Evolutionary conservation across 2,888 invertebrate species (phyloP).

Genomic region (Strigamia transsilvanica): DNA sequence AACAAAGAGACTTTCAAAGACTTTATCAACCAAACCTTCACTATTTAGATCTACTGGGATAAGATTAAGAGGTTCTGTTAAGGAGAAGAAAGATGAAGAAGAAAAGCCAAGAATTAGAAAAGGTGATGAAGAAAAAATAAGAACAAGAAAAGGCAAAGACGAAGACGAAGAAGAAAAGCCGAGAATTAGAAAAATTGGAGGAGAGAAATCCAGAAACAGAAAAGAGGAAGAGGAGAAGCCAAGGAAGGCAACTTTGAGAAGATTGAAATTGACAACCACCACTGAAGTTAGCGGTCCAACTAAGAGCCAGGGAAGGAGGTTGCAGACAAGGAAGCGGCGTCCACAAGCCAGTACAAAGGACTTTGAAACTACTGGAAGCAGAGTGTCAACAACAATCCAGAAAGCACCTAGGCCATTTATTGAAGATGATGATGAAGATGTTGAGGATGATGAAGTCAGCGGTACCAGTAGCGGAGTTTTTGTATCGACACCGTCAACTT

Average conservation of each 20-base stretch:
- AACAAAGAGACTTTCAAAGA: neutral
- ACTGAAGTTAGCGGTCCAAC: neutral
- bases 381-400: slow-evolving; percentile 55
- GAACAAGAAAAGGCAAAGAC: neutral
- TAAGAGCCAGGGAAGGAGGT: neutral
- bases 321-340: slow-evolving; percentile 28
- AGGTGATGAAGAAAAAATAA: neutral
- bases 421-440: slow-evolving; percentile 38
- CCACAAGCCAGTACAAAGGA: slow-evolving; percentile 18
- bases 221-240: neutral
- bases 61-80: slow-evolving; percentile 15
- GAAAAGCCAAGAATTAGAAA: slow-evolving; percentile 23
- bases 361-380: slow-evolving; percentile 53
- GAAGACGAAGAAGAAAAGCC: slow-evolving; percentile 18
- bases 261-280: neutral
- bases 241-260: neutral
- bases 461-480: neutral
- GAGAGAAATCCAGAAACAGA: neutral
- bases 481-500: neutral
- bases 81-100: slow-evolving; percentile 32
- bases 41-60: slow-evolving; percentile 33
- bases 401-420: slow-evolving; percentile 49
- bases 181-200: neutral
- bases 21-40: neutral
- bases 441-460: slow-evolving; percentile 17